These are phyloP conservation scores for Etheostoma perlongum DNA, from an alignment of 2,797 vertebrate species.

Conservation along the genomic window DNA sequence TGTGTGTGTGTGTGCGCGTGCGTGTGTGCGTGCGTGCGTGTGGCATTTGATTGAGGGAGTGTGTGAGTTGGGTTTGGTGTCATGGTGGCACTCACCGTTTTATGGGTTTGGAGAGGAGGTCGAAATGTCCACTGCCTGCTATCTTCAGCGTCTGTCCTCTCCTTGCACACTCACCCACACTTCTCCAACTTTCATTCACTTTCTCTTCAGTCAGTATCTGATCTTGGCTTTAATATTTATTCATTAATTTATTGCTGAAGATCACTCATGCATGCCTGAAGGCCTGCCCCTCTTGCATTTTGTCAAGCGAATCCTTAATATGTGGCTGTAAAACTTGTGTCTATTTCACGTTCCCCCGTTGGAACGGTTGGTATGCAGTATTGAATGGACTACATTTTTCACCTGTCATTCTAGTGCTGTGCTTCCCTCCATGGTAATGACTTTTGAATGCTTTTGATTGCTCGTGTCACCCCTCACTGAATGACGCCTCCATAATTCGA, in stretches of 20 bases:
- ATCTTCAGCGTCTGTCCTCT: slow-evolving; percentile 70
- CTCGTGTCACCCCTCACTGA: slow-evolving; percentile 60
- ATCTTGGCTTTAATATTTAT: slow-evolving; percentile 43
- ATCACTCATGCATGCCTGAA: slow-evolving; percentile 77
- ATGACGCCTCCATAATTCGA: slow-evolving; percentile 49
- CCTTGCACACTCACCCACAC: slow-evolving; percentile 72
- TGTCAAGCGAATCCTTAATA: slow-evolving; percentile 67
- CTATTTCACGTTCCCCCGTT: slow-evolving; percentile 50
- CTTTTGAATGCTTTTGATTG: slow-evolving; percentile 57
- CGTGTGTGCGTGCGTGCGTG: slow-evolving; percentile 24
- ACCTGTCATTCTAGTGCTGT: slow-evolving; percentile 58
- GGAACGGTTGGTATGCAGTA: slow-evolving; percentile 55
- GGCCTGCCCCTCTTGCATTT: slow-evolving; percentile 75
- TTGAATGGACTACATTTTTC: slow-evolving; percentile 60
- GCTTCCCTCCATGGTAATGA: slow-evolving; percentile 57
- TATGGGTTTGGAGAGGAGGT: slow-evolving; percentile 70
- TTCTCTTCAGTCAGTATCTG: slow-evolving; percentile 58
- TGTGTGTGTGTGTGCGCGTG: slow-evolving; percentile 39
- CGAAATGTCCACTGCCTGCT: slow-evolving; percentile 79
- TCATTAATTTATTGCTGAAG: slow-evolving; percentile 28
- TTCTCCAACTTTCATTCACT: slow-evolving; percentile 69
- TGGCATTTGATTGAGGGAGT: slow-evolving; percentile 29
- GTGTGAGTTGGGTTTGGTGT: slow-evolving; percentile 63
- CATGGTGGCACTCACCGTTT: slow-evolving; percentile 60
- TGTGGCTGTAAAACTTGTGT: slow-evolving; percentile 67